Base-by-base conservation (phyloP, 2,113 vertebrate genomes). In the Odontophorus gujanensis region DNA sequence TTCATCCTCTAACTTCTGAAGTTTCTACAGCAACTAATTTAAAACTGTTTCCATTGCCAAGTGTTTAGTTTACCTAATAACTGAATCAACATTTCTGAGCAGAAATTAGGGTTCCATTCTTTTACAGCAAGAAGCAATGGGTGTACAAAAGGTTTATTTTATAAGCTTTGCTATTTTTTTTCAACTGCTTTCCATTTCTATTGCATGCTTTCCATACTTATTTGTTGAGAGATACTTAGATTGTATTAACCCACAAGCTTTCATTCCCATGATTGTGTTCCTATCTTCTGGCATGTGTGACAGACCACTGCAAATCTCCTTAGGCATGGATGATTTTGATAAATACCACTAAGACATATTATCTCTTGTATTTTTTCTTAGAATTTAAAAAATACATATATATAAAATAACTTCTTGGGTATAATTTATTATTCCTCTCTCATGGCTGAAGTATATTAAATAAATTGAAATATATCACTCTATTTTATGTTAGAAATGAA, bases 1-100 rank as follows among this genome's bases (percentile, higher is more conserved):
- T 96, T 96, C 47, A 75, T 94, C 80, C 51, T 12, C 62, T 90
- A 89, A 71, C 58, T 86, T 81, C 16, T 73, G 77, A 89, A 57
- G 12, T 84, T 90, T 86, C 57, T 95, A 9, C 80, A 73, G 40
- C 68, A 92, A 75, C 28, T 89, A 59, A 67, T 87, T 82, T 87
- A 73, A 75, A 68, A 67, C 30, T 74, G 3, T 94, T 96, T 90
- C 79, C 7, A 51, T 85, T 87, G 69, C 61, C 75, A 87, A 71
- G 24, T 71, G 28, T 76, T 90, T 65, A n/a, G 22, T 83, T 91
- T 81, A 51, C 87, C 45, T 67, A 69, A 1, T 89, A 90, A 90
- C 59, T 85, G 75, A 93, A 55, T 74, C 63, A 78, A 65, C 24
- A 58, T 36, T 94, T 71, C 38, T 61, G 30, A 84, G 36, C 13